A percentile compares a stretch with the other conserved stretches of the same genome.
Conservation (phyloP, 2,797 vertebrate genomes). For the Sebastes itinus region DNA sequence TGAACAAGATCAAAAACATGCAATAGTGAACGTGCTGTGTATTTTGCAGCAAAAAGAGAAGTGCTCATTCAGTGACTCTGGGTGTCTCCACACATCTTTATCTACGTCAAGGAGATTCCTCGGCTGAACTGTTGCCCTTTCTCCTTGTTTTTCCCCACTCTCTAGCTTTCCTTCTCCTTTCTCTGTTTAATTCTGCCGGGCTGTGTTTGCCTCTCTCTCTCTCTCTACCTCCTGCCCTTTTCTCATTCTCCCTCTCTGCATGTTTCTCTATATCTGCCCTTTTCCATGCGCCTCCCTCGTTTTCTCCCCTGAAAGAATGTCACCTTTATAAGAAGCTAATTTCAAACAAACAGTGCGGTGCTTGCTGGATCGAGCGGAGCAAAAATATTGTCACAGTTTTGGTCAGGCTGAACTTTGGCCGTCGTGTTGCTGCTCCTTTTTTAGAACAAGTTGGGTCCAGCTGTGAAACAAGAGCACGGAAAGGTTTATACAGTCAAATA, state of each 20-base stretch:
- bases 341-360: neutral
- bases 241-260: neutral
- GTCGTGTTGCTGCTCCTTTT: neutral
- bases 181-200: neutral
- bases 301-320: slow-evolving; percentile 31
- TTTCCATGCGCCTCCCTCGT: slow-evolving; percentile 5
- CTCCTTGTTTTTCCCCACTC: neutral
- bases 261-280: neutral
- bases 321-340: slow-evolving; percentile 8
- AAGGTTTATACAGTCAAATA: neutral
- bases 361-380: neutral
- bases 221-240: neutral
- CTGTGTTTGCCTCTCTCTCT: neutral
- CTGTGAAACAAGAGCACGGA: neutral
- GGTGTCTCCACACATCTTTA: neutral
- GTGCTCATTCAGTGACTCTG: neutral
- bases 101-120: neutral
- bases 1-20: neutral
- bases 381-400: neutral
- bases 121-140: neutral
- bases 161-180: neutral
- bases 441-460: neutral
- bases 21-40: neutral
- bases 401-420: neutral
- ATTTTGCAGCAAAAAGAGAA: neutral